Conservation (phyloP, 2,888 invertebrate species). For the Melinaea marsaeus region DNA sequence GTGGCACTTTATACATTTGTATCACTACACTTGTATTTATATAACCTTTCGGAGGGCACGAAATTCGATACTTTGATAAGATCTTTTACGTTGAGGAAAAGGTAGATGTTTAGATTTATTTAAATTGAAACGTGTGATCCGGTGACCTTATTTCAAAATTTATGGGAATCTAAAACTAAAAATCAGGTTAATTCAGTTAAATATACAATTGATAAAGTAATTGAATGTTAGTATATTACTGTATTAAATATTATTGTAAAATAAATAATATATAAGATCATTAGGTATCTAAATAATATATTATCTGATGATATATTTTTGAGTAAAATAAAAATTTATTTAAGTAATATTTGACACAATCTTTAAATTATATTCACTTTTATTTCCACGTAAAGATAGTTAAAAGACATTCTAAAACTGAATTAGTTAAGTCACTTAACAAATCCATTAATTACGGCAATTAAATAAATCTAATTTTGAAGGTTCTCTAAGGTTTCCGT, state of each 20-base stretch:
- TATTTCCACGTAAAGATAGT: too few species aligned
- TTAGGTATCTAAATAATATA: too few species aligned
- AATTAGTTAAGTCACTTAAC: conserved; percentile 4
- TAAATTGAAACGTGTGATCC: conserved; percentile 19
- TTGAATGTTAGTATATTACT: not conserved
- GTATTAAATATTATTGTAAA: too few species aligned
- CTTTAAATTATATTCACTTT: too few species aligned
- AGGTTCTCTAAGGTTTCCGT: conserved; percentile 44
- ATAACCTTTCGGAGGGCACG: conserved; percentile 29
- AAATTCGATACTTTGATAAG: conserved; percentile 30
- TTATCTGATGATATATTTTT: too few species aligned
- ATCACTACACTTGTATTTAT: conserved; percentile 9
- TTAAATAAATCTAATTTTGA: conserved; percentile 25
- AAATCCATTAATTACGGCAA: conserved; percentile 17
- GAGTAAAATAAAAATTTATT: too few species aligned
- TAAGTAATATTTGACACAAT: too few species aligned
- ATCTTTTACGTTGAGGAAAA: conserved; percentile 22
- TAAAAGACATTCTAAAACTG: not conserved
- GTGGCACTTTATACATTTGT: conserved; percentile 35
- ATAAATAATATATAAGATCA: too few species aligned
- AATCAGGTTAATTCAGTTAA: not conserved
- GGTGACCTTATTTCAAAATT: conserved; percentile 4
- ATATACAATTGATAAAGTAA: not conserved
- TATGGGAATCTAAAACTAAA: not conserved
- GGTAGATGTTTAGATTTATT: conserved; percentile 18